These are phyloP conservation scores for Polia nebulosa DNA, from an alignment of 2,888 invertebrate species.

Conservation along the genomic window DNA sequence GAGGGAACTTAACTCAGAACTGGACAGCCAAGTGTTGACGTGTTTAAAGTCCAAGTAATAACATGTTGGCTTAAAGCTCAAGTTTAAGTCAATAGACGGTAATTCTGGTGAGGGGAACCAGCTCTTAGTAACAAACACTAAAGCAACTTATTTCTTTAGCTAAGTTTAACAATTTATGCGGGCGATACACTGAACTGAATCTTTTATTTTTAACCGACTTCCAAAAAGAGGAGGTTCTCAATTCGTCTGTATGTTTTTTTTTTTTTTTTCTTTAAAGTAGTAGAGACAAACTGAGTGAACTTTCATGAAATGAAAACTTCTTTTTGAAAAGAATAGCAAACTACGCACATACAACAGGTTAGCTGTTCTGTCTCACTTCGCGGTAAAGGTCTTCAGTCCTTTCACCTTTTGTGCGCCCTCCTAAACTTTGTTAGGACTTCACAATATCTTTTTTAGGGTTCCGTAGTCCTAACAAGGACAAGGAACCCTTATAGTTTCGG, in stretches of 20 bases:
- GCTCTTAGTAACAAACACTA: conserved; percentile 25
- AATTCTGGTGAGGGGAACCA: conserved; percentile 22
- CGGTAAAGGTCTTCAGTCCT: background rate
- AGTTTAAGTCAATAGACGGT: conserved; percentile 28
- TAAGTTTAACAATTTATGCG: conserved; percentile 18
- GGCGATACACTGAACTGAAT: conserved; percentile 1
- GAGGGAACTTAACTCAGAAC: background rate
- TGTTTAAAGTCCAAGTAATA: conserved; percentile 27
- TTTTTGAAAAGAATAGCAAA: background rate
- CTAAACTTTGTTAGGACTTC: background rate
- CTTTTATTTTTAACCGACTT: background rate
- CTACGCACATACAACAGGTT: no score
- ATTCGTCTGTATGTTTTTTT: no score
- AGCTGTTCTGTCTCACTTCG: background rate
- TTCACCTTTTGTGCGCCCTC: background rate
- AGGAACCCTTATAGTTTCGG: no score
- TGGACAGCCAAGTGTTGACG: background rate
- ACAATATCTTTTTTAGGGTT: no score
- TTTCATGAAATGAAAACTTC: background rate
- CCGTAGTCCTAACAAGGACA: no score
- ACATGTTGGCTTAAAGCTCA: conserved; percentile 17
- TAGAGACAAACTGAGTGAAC: background rate
- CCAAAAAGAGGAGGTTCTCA: no score
- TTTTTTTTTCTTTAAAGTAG: no score
- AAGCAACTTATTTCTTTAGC: conserved; percentile 35